A percentile compares a stretch with the other conserved stretches of the same genome.
Evolutionary conservation across 2,797 vertebrate species (phyloP).

Genomic region (Phylloscopus collybita): DNA sequence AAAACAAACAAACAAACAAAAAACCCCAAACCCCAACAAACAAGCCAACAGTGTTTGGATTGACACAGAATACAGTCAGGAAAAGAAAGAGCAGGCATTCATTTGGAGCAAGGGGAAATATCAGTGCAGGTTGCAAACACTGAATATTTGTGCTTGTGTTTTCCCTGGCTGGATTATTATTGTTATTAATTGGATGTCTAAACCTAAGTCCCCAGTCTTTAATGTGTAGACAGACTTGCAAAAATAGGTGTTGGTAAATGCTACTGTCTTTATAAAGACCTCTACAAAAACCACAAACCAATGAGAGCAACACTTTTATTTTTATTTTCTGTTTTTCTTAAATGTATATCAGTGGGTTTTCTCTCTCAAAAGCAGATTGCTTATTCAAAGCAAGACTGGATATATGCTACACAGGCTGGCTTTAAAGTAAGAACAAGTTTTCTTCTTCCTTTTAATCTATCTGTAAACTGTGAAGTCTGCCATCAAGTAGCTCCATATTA

Average conservation of each 20-base stretch:
- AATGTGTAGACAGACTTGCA: not conserved
- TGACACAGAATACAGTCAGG: not conserved
- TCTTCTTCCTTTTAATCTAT: constrained; percentile 1
- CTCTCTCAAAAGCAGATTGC: not conserved
- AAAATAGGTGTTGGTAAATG: not conserved
- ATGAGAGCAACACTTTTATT: not conserved
- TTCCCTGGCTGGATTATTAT: not conserved
- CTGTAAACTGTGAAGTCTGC: constrained; percentile 42
- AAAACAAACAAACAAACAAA: not conserved
- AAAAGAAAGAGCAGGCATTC: not conserved
- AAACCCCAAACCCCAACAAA: not conserved
- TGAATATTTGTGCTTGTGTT: not conserved
- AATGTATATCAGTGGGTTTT: not conserved
- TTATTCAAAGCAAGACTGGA: not conserved
- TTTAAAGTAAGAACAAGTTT: not conserved
- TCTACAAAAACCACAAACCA: not conserved
- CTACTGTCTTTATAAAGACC: not conserved
- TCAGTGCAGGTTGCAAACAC: not conserved
- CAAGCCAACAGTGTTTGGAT: not conserved
- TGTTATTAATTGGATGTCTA: not conserved
- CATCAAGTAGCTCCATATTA: constrained; percentile 22
- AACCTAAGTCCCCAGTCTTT: not conserved
- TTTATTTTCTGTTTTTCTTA: not conserved
- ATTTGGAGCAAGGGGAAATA: not conserved
- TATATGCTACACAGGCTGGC: not conserved